Percentiles rank a stretch among this genome's conserved stretches.
phyloP scores from a whole-genome alignment of 2,888 invertebrate species.

The Chydorus sphaericus region DNA sequence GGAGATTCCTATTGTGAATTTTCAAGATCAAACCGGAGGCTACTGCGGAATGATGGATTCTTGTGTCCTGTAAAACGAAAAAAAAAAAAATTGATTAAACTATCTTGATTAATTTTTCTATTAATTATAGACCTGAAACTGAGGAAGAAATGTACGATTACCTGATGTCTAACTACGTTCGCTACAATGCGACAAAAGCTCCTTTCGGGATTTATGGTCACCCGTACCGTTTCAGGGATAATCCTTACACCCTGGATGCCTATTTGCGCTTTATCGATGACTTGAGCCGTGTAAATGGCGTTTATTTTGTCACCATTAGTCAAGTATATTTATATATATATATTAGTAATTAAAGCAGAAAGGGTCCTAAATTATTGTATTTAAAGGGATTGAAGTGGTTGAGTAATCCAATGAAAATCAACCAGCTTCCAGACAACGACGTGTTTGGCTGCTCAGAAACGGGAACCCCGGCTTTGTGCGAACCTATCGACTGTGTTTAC shows the following conservation, averaged over 20 bases:
- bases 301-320: constrained; percentile 38
- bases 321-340: too few species aligned
- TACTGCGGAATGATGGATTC: not conserved
- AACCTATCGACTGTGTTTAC: not conserved
- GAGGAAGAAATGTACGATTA: constrained; percentile 39
- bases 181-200: constrained; percentile 47
- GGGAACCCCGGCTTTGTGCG: not conserved
- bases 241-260: constrained; percentile 31
- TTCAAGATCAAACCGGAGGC: not conserved
- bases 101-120: too few species aligned
- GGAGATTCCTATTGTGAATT: not conserved
- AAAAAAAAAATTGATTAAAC: too few species aligned
- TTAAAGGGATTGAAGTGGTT: constrained; percentile 37
- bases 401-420: constrained; percentile 35
- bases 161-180: constrained; percentile 45
- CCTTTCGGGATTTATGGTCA: constrained; percentile 53
- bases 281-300: constrained; percentile 38
- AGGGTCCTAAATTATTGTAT: not conserved
- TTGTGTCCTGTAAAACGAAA: not conserved
- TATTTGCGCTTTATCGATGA: constrained; percentile 40
- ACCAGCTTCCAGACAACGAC: constrained; percentile 24
- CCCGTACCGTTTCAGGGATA: constrained; percentile 41
- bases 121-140: constrained; percentile 22
- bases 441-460: constrained; percentile 22
- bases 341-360: not conserved